Evolutionary conservation across 2,888 invertebrate genomes (phyloP).

Genomic region (Itoplectis maculator): DNA sequence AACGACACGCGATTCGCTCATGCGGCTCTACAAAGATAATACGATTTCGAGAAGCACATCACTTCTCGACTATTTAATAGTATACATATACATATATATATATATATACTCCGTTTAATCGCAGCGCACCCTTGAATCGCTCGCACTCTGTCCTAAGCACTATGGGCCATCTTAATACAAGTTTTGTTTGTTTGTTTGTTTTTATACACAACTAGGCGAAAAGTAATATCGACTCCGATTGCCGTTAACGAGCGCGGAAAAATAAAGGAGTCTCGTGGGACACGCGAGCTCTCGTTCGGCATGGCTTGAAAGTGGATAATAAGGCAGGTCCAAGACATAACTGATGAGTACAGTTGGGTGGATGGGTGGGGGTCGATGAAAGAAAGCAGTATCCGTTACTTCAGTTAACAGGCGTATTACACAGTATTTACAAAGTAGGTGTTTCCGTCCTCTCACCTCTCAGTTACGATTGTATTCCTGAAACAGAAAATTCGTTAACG

Average conservation of each 20-base stretch:
- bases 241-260: constrained; percentile 61
- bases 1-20: constrained; percentile 54
- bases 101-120: constrained; percentile 44
- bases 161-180: constrained; percentile 73
- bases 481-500: constrained; percentile 67
- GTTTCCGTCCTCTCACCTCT: constrained; percentile 72
- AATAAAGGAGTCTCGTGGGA: constrained; percentile 43
- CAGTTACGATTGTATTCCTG: constrained; percentile 79
- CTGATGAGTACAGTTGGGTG: constrained; percentile 33
- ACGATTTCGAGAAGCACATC: constrained; percentile 58
- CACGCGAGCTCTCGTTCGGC: constrained; percentile 41
- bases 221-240: constrained; percentile 64
- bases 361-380: constrained; percentile 56
- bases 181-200: constrained; percentile 15
- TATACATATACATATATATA: constrained; percentile 45
- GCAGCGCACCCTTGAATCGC: constrained; percentile 55
- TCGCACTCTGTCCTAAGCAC: constrained; percentile 71
- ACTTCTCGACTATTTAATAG: constrained; percentile 37
- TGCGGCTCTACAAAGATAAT: constrained; percentile 53
- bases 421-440: constrained; percentile 81
- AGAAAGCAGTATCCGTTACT: constrained; percentile 69
- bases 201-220: constrained; percentile 74
- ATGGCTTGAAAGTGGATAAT: constrained; percentile 64
- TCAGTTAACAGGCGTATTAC: constrained; percentile 79
- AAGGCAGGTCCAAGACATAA: constrained; percentile 72